phyloP scores from a whole-genome alignment of 2,113 vertebrate species.

The Leucopsar rothschildi region DNA sequence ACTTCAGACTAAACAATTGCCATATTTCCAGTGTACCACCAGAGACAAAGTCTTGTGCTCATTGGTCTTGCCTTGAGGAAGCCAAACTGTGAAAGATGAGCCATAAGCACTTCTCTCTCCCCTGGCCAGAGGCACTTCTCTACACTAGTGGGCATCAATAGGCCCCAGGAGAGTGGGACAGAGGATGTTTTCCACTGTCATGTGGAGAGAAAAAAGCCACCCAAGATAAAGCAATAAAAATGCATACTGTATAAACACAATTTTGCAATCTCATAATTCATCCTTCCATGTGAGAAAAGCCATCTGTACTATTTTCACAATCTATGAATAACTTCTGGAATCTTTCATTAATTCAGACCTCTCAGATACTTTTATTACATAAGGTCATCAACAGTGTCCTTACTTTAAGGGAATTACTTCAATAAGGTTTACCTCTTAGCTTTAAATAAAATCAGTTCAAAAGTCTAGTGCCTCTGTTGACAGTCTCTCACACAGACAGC shows the following conservation, averaged over 20 bases:
- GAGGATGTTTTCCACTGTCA: neutral
- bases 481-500: neutral
- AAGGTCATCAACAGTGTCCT: neutral
- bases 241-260: neutral
- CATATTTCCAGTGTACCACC: neutral
- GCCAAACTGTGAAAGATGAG: neutral
- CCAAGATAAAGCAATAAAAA: neutral
- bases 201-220: neutral
- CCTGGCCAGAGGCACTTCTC: neutral
- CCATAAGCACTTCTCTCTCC: neutral
- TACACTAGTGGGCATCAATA: neutral
- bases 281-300: neutral
- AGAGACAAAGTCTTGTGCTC: neutral
- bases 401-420: neutral
- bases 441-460: neutral
- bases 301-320: neutral
- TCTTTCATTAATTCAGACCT: neutral
- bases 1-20: neutral
- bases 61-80: neutral
- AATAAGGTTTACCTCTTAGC: neutral
- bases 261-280: neutral
- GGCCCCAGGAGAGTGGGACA: neutral
- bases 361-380: neutral
- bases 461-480: neutral
- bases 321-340: neutral